Conservation (phyloP, 1,140 invertebrate species). For the Drosophila malerkotliana region DNA sequence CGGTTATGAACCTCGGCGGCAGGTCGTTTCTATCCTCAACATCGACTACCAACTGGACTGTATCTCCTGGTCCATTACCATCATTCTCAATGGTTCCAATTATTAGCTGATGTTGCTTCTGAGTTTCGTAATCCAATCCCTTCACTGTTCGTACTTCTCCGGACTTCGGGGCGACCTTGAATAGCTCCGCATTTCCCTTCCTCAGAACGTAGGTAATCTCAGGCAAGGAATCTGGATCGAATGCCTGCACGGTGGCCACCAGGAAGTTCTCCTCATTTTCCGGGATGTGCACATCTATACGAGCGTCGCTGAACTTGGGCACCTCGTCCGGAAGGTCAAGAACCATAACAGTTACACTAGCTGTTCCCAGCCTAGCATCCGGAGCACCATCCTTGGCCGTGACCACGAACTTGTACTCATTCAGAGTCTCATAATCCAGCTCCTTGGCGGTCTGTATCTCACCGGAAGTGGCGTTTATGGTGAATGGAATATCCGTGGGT, state of each 20-base stretch:
- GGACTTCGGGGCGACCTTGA: conserved; percentile 91
- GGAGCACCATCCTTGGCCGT: conserved; percentile 94
- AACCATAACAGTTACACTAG: conserved; percentile 91
- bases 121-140: conserved; percentile 91
- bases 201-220: conserved; percentile 93
- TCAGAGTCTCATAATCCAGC: conserved; percentile 93
- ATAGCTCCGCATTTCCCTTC: conserved; percentile 91
- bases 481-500: conserved; percentile 91
- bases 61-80: conserved; percentile 88
- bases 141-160: conserved; percentile 91
- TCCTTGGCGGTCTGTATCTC: conserved; percentile 90
- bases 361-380: conserved; percentile 93
- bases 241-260: conserved; percentile 89
- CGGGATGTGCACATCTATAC: conserved; percentile 91
- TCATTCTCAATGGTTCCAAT: conserved; percentile 93
- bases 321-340: conserved; percentile 92
- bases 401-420: conserved; percentile 93
- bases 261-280: conserved; percentile 92
- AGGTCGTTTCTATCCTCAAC: conserved; percentile 94
- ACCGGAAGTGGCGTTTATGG: conserved; percentile 90
- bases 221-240: conserved; percentile 91
- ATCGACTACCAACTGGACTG: conserved; percentile 89
- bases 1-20: conserved; percentile 92
- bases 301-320: conserved; percentile 90
- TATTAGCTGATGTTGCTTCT: conserved; percentile 89